phyloP scores from a whole-genome alignment of 2,113 vertebrate genomes.

The Melanostigma gelatinosum region DNA sequence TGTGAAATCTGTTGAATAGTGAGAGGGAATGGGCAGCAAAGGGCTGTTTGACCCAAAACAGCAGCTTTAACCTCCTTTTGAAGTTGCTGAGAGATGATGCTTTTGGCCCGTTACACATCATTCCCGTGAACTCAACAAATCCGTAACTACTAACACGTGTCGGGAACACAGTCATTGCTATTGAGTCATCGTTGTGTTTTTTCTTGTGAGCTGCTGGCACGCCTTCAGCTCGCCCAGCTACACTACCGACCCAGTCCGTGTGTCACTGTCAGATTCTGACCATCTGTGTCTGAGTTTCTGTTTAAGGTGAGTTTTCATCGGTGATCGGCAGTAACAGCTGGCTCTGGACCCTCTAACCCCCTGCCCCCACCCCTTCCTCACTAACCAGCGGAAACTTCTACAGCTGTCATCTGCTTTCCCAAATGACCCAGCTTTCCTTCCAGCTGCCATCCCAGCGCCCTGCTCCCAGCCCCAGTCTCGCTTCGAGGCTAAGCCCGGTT shows the following conservation, averaged over 20 bases:
- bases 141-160: neutral
- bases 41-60: neutral
- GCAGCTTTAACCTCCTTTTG: neutral
- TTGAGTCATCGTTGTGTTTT: constrained; percentile 10
- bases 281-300: constrained; percentile 63
- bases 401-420: constrained; percentile 81
- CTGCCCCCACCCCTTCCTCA: constrained; percentile 55
- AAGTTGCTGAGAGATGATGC: neutral
- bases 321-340: constrained; percentile 80
- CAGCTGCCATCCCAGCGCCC: constrained; percentile 65
- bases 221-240: constrained; percentile 28
- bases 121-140: neutral
- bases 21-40: too few species aligned
- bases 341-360: constrained; percentile 52
- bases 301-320: constrained; percentile 70
- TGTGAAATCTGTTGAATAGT: neutral
- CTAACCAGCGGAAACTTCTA: constrained; percentile 77
- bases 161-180: constrained; percentile 1
- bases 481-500: constrained; percentile 42
- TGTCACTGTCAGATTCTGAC: constrained; percentile 44
- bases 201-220: constrained; percentile 28
- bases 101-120: neutral
- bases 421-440: constrained; percentile 71
- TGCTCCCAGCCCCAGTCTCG: constrained; percentile 54
- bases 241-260: constrained; percentile 27